Conservation (phyloP, 2,113 vertebrate genomes). For the Dipodomys spectabilis region DNA sequence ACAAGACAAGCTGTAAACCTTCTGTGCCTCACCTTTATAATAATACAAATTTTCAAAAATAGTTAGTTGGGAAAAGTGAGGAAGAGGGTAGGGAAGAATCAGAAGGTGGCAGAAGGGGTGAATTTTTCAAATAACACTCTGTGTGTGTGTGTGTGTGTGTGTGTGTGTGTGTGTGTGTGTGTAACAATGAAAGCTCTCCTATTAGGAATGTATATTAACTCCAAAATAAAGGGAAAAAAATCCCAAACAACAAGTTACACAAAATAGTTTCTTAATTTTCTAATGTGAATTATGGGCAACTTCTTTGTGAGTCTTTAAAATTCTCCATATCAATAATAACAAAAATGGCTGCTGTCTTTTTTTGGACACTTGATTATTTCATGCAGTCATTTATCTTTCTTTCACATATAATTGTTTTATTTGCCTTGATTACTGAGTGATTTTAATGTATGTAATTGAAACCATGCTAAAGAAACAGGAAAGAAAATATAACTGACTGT, state of each 20-base stretch:
- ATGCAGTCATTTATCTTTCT: slow-evolving; percentile 35
- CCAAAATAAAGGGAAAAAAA: too few species aligned
- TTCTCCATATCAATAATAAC: not conserved
- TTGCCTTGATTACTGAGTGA: slow-evolving; percentile 62
- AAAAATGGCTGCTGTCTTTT: slow-evolving; percentile 28
- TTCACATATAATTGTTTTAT: slow-evolving; percentile 54
- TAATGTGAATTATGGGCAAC: slow-evolving; percentile 25
- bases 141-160: too few species aligned
- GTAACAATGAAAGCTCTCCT: too few species aligned
- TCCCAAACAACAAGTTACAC: too few species aligned
- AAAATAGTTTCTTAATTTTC: slow-evolving; percentile 58
- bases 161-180: too few species aligned
- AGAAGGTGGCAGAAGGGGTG: too few species aligned
- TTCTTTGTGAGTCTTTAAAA: slow-evolving; percentile 29
- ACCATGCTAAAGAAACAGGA: slow-evolving; percentile 46
- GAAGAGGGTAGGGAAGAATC: too few species aligned
- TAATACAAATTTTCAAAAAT: too few species aligned
- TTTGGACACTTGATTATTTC: not conserved
- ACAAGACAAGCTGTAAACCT: not conserved
- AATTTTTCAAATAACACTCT: too few species aligned
- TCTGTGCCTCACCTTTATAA: too few species aligned
- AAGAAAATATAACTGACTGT: slow-evolving; percentile 1
- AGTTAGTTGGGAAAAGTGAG: too few species aligned
- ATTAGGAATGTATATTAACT: too few species aligned
- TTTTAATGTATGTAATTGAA: slow-evolving; percentile 67